phyloP scores from a whole-genome alignment of 2,797 vertebrate species.

The Molossus molossus region DNA sequence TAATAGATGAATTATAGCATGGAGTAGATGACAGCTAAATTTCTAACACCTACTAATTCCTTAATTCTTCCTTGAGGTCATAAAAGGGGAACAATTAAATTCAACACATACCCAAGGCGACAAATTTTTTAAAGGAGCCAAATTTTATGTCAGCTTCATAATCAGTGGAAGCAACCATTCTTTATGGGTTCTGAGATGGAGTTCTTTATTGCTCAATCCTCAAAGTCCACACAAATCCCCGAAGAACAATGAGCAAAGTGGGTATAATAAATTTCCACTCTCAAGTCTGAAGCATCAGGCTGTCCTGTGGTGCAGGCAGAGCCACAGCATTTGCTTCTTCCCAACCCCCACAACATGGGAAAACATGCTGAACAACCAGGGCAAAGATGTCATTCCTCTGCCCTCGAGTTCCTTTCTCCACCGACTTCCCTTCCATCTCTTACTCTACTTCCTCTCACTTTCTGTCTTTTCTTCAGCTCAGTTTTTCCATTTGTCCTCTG shows the following conservation, averaged over 20 bases:
- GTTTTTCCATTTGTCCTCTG: neutral
- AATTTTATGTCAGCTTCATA: neutral
- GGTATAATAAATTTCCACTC: neutral
- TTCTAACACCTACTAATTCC: constrained; percentile 34
- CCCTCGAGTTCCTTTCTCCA: neutral
- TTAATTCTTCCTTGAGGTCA: constrained; percentile 5
- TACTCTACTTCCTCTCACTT: neutral
- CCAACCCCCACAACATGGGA: neutral
- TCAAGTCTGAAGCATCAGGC: no score
- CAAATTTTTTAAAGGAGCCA: neutral
- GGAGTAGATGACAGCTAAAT: neutral
- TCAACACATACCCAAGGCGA: neutral
- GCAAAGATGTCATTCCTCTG: neutral
- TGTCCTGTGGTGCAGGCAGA: neutral
- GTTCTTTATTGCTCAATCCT: neutral
- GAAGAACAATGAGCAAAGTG: neutral
- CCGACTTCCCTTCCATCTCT: neutral
- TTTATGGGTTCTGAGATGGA: neutral
- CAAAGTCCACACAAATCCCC: neutral
- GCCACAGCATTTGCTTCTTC: neutral
- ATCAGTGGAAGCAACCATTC: neutral
- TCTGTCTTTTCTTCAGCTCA: neutral
- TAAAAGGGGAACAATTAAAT: constrained; percentile 14
- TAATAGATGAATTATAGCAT: neutral
- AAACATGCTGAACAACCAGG: neutral